Evolutionary conservation across 2,797 vertebrate species (phyloP), one percentile per base, ranked within the genome.

Genomic region (Platyrinchus mystaceus): DNA sequence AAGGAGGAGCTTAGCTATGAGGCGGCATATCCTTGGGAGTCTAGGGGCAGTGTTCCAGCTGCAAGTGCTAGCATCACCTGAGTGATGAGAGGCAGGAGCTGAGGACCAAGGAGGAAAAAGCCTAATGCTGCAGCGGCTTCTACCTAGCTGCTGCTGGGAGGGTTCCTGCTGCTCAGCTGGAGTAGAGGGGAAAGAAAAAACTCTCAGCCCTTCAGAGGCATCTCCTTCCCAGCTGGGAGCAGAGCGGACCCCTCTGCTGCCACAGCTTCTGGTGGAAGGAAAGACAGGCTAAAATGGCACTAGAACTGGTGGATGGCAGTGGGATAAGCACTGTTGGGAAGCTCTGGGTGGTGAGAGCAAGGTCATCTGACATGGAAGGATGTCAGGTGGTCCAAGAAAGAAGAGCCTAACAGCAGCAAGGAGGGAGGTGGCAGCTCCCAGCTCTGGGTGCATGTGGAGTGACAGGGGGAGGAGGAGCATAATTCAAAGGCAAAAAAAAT

Each of bases 361-460:
- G 32, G 9, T 73, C n/a, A 7, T 32, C n/a, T 2, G 4, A 6
- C 2, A 4, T 58, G 52, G 44, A 20, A 58, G 30, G 20, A 8
- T 8, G 27, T 5, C n/a, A 6, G 12, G 7, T 11, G 22, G 7
- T 28, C 16, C 41, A 47, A 46, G 86, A 17, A 62, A 44, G 63
- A 44, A 32, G 43, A 73, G 39, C 43, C 15, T 18, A 39, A 3
- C 26, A 27, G 50, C 47, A 68, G 46, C 19, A 17, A 26, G 8
- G 69, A 32, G 23, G 8, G 73, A 32, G 28, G 3, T 20, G 55
- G 14, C 21, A 32, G 36, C 55, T 55, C 3, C 46, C 12, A 47
- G 22, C 26, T 43, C 43, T 5, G 0, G 2, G 19, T 14, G 13
- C 2, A 0, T 19, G 43, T 12, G 30, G 28, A 34, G 19, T 16